A percentile compares a stretch with the other conserved stretches of the same genome.
These are phyloP conservation scores for Hypomecis atomaria DNA, from an alignment of 2,888 invertebrate genomes.

Conservation along the genomic window DNA sequence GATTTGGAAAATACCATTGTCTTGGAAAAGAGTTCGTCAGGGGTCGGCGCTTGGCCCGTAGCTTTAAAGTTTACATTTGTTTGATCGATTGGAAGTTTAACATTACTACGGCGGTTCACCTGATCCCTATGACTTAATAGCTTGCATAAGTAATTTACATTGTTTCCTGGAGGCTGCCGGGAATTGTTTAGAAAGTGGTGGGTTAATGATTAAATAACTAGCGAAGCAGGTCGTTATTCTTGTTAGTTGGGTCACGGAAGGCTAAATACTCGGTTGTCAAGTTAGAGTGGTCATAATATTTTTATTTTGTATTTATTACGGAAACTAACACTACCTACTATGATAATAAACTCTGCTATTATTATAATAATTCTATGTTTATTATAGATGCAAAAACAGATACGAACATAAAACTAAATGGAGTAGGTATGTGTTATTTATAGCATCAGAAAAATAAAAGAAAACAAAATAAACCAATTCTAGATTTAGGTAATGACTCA, in stretches of 20 bases:
- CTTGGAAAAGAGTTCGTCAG: constrained; percentile 46
- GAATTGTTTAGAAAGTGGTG: constrained; percentile 58
- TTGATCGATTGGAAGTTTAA: constrained; percentile 45
- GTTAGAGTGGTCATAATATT: background rate
- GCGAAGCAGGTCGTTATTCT: constrained; percentile 10
- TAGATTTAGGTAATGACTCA: background rate
- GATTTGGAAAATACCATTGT: constrained; percentile 47
- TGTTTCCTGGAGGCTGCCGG: constrained; percentile 59
- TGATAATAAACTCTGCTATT: background rate
- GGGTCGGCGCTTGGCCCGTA: constrained; percentile 49
- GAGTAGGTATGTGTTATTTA: background rate
- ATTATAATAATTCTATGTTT: background rate
- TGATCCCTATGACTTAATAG: constrained; percentile 58
- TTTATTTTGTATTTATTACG: background rate
- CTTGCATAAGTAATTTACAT: constrained; percentile 64
- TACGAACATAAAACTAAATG: too few relatives aligned
- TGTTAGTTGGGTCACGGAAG: constrained; percentile 21
- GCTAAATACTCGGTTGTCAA: background rate
- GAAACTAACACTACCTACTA: background rate
- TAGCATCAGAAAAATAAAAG: background rate
- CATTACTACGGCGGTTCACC: constrained; percentile 51
- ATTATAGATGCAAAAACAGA: background rate
- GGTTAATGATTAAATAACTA: constrained; percentile 53
- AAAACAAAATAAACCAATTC: background rate
- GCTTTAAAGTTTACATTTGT: constrained; percentile 46